phyloP scores from a whole-genome alignment of 2,797 vertebrate species.

The Muscicapa striata region DNA sequence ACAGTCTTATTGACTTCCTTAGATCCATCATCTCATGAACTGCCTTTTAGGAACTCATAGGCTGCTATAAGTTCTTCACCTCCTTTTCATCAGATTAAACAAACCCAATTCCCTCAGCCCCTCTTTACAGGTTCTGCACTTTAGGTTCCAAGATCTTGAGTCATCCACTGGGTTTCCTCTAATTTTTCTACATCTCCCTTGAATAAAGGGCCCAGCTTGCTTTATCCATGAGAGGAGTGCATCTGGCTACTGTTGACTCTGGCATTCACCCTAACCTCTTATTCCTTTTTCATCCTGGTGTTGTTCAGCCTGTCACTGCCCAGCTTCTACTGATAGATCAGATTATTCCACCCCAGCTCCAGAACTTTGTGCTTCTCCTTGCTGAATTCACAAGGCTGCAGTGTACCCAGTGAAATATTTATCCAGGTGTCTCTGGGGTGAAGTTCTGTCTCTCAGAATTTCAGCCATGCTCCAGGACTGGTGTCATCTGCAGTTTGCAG shows the following conservation, averaged over 20 bases:
- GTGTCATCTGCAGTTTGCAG: neutral
- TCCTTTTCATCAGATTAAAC: neutral
- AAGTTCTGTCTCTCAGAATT: neutral
- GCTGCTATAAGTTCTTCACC: neutral
- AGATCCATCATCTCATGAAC: neutral
- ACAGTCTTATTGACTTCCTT: neutral
- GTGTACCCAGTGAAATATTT: neutral
- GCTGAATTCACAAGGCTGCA: neutral
- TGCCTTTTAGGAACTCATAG: neutral
- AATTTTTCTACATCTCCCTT: neutral
- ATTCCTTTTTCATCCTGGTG: neutral
- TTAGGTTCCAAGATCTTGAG: neutral
- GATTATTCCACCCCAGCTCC: neutral
- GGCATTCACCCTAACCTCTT: fast-evolving
- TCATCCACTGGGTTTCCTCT: neutral
- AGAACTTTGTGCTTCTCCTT: neutral
- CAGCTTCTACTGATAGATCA: neutral
- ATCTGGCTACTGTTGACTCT: neutral
- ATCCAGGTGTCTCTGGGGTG: neutral
- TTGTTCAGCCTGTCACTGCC: neutral
- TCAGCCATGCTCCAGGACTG: neutral
- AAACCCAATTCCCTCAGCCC: neutral
- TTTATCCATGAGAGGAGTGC: neutral
- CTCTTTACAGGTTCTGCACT: neutral
- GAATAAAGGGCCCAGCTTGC: neutral